phyloP scores from a whole-genome alignment of 2,888 invertebrate species.

The Ormyrus labotus region DNA sequence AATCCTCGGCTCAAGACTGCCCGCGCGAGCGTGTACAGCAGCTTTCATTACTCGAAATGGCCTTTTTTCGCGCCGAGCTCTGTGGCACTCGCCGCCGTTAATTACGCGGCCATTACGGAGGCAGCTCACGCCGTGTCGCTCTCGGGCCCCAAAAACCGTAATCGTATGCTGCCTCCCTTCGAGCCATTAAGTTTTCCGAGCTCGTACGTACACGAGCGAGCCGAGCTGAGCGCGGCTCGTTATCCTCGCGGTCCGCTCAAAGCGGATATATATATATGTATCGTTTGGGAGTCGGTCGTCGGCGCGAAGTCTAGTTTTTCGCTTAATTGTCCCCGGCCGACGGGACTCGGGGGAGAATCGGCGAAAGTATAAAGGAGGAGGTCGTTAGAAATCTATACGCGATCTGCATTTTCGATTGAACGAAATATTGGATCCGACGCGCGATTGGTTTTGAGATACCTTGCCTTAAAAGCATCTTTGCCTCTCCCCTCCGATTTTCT shows the following conservation, averaged over 20 bases:
- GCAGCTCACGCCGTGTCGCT: slow-evolving; percentile 36
- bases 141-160: slow-evolving; percentile 11
- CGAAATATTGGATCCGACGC: too few relatives aligned
- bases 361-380: too few relatives aligned
- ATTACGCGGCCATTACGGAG: slow-evolving; percentile 43
- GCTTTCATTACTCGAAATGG: slow-evolving; percentile 24
- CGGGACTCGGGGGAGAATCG: too few relatives aligned
- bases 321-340: background rate
- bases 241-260: slow-evolving; percentile 20
- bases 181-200: slow-evolving; percentile 20
- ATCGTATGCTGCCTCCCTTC: background rate
- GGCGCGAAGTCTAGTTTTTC: slow-evolving; percentile 36
- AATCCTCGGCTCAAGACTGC: background rate
- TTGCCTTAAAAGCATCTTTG: too few relatives aligned
- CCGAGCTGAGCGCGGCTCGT: slow-evolving; percentile 8
- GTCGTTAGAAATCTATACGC: too few relatives aligned
- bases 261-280: background rate
- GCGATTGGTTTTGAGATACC: too few relatives aligned
- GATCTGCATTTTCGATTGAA: too few relatives aligned
- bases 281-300: background rate
- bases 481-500: too few relatives aligned
- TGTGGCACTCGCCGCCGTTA: slow-evolving; percentile 25
- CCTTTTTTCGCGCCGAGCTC: slow-evolving; percentile 22
- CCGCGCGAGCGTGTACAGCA: background rate
- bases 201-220: background rate